A percentile compares a stretch with the other conserved stretches of the same genome.
These are phyloP conservation scores for Copsychus sechellarum DNA, from an alignment of 2,113 vertebrate genomes.

Conservation along the genomic window DNA sequence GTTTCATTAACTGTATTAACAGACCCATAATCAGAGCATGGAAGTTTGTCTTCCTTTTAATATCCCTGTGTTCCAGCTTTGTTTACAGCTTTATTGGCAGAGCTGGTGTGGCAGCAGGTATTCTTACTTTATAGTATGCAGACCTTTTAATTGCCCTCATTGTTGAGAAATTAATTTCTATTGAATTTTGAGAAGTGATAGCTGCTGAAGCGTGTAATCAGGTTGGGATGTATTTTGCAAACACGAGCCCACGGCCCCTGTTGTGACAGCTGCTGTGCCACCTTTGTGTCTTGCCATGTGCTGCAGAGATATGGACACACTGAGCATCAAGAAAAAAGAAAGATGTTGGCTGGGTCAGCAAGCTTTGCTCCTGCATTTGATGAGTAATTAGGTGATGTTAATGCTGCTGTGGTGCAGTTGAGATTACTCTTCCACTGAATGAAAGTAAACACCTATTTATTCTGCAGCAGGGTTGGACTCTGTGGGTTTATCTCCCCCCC, in stretches of 20 bases:
- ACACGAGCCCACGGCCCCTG: not conserved
- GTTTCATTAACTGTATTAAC: not conserved
- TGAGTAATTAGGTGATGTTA: not conserved
- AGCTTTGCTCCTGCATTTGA: not conserved
- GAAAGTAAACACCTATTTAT: not conserved
- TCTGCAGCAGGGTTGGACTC: not conserved
- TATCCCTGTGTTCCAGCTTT: not conserved
- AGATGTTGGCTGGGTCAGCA: constrained; percentile 12
- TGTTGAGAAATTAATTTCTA: constrained; percentile 59
- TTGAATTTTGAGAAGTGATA: constrained; percentile 44
- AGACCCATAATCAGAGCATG: not conserved
- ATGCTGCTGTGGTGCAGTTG: not conserved
- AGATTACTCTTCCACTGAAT: not conserved
- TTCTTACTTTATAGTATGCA: not conserved
- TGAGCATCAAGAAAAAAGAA: not conserved
- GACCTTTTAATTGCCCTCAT: constrained; percentile 69
- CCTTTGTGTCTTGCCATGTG: not conserved
- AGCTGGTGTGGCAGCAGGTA: not conserved
- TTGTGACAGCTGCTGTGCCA: not conserved
- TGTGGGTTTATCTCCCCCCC: not conserved
- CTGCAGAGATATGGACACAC: not conserved
- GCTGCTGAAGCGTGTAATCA: constrained; percentile 54
- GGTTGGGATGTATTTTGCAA: constrained; percentile 23
- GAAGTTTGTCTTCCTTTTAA: not conserved
- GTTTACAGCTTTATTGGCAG: not conserved